Evolutionary conservation across 23 tunicate genomes (phyloP), one percentile per base, ranked within the genome.

Genomic region (Phallusia fumigata): DNA sequence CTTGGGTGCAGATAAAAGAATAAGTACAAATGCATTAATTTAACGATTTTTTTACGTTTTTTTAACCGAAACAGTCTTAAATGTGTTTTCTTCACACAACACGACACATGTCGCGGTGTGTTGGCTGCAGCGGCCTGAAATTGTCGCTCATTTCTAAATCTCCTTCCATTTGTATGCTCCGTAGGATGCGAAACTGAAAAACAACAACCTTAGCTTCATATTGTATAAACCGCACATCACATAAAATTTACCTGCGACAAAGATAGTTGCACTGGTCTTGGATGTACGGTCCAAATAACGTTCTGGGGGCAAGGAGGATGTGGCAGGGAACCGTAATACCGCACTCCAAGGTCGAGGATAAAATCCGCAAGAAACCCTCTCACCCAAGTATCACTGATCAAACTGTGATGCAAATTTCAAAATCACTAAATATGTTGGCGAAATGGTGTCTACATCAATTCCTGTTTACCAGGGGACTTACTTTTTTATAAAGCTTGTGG

Each of bases 201-300:
- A 58, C 16, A 58, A 40, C 10, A 10, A 40, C 47, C 10, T 40
- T 5, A 40, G 47, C 10, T 10, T 40, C 10, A 40, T 40, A 5
- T 10, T 40, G 10, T 40, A 10, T 10, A 3, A 40, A 40, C 10
- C 47, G 10, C n/a, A 40, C 10, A 40, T 3, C 8, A 40, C 10
- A 40, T 40, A 40, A 40, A 51, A 40, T 40, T 8, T 58, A 58
- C 69, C 69, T 58, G 69, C 3, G 69, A 58, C 69, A 24, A 22
- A 6, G 69, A 58, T 58, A 58, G 69, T 58, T 58, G 28, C 3
- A 58, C 16, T 58, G 69, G 69, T 22, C 69, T 11, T 22, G 69
- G 69, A 58, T 58, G 69, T 6, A 58, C 69, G 2, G 69, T 58
- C 69, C 69, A 58, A 24, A 58, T 58, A 58, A 58, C 69, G 69